These are phyloP conservation scores for Protobothrops flavoviridis DNA, from an alignment of 2,113 vertebrate species.

Conservation along the genomic window DNA sequence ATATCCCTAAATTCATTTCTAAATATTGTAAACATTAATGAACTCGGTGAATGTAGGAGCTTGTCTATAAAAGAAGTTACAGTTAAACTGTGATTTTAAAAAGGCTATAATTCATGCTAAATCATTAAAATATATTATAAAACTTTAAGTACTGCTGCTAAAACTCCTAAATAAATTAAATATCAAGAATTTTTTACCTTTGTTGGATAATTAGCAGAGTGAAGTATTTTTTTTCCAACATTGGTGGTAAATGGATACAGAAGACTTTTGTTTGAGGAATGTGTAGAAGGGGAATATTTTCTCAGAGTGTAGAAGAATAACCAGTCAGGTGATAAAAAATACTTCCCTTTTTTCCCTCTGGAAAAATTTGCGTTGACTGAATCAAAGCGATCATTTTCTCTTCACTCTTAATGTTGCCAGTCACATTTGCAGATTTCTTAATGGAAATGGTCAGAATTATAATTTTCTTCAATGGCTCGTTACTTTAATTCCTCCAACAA, in stretches of 20 bases:
- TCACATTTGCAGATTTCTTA: neutral
- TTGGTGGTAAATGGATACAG: rapidly evolving
- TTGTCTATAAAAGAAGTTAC: neutral
- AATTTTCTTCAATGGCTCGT: neutral
- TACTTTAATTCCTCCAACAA: neutral
- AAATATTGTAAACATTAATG: slow-evolving; percentile 58
- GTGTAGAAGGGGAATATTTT: neutral
- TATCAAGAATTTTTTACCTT: neutral
- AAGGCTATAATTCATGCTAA: neutral
- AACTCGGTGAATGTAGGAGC: slow-evolving; percentile 14
- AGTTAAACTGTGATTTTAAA: neutral
- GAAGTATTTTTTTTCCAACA: neutral
- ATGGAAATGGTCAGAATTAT: neutral
- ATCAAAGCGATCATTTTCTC: neutral
- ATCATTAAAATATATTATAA: slow-evolving; percentile 3
- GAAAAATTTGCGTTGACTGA: neutral
- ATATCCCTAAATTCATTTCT: slow-evolving; percentile 40
- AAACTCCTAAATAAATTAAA: slow-evolving; percentile 17
- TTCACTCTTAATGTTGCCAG: neutral
- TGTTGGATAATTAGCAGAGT: slow-evolving; percentile 11
- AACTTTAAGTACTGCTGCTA: slow-evolving; percentile 10
- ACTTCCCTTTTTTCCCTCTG: neutral
- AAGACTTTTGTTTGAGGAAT: neutral
- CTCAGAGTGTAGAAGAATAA: neutral
- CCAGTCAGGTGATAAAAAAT: neutral